Evolutionary conservation across 2,888 invertebrate species (phyloP).

Genomic region (Tromatobia lineatoria): DNA sequence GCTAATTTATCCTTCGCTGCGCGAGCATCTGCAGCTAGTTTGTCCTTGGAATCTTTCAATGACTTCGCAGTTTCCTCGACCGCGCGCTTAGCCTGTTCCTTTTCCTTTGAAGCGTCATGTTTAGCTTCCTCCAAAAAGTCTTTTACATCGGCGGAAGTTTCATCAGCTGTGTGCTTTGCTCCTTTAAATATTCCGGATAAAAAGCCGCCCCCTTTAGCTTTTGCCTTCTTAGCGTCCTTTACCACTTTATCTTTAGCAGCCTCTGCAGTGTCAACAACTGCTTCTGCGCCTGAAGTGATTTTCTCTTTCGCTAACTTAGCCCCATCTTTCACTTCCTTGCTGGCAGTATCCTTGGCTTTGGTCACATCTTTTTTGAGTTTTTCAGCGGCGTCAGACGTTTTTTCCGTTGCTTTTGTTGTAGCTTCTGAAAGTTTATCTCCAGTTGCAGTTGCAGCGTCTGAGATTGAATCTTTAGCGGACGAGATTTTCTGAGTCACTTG

Average conservation of each 20-base stretch:
- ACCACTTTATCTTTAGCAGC: slow-evolving; percentile 59
- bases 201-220: slow-evolving; percentile 66
- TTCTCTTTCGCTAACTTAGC: slow-evolving; percentile 46
- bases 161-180: slow-evolving; percentile 74
- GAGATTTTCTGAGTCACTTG: slow-evolving; percentile 15
- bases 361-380: slow-evolving; percentile 37
- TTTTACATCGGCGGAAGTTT: slow-evolving; percentile 72
- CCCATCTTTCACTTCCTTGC: slow-evolving; percentile 68
- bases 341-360: slow-evolving; percentile 51
- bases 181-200: slow-evolving; percentile 75
- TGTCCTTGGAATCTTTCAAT: slow-evolving; percentile 65
- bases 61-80: slow-evolving; percentile 51
- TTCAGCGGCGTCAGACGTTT: slow-evolving; percentile 27
- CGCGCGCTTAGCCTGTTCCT: slow-evolving; percentile 57
- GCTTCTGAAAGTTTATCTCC: slow-evolving; percentile 49
- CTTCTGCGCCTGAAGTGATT: slow-evolving; percentile 81
- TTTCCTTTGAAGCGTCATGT: slow-evolving; percentile 73
- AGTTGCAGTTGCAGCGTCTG: slow-evolving; percentile 32
- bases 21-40: slow-evolving; percentile 49
- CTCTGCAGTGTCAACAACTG: slow-evolving; percentile 69
- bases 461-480: slow-evolving; percentile 39
- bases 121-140: slow-evolving; percentile 76
- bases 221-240: slow-evolving; percentile 62
- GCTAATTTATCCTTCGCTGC: slow-evolving; percentile 56
- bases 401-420: slow-evolving; percentile 41